Conservation (phyloP, 1,140 invertebrate genomes). For the Cydia fagiglandana region DNA sequence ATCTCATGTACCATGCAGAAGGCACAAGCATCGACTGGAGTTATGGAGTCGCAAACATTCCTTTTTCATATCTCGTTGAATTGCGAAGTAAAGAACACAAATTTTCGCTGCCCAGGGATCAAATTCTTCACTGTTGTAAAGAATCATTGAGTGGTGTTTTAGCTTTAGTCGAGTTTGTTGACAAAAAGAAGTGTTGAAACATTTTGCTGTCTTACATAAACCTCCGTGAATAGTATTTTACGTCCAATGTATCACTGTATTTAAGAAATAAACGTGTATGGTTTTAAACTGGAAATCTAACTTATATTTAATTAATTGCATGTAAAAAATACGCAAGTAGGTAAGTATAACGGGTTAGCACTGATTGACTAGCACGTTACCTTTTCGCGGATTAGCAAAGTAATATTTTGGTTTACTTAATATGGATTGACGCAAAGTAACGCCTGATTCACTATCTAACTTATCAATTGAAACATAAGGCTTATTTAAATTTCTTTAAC, state of each 20-base stretch:
- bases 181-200: conserved; percentile 61
- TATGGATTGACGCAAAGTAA: too few species aligned
- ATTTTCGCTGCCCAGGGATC: conserved; percentile 84
- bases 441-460: too few species aligned
- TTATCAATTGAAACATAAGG: background rate
- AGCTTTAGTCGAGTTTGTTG: conserved; percentile 78
- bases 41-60: conserved; percentile 81
- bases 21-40: conserved; percentile 87
- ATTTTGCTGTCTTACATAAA: background rate
- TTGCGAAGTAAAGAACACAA: conserved; percentile 82
- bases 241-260: background rate
- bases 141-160: conserved; percentile 83
- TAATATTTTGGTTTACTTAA: too few species aligned
- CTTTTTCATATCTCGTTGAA: conserved; percentile 86
- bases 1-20: conserved; percentile 78
- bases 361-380: too few species aligned
- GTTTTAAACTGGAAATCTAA: background rate
- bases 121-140: conserved; percentile 84
- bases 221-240: background rate
- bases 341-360: too few species aligned
- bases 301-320: too few species aligned
- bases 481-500: background rate
- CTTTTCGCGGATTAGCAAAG: too few species aligned
- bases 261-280: background rate
- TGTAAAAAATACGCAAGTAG: too few species aligned